These are phyloP conservation scores for Sebastes vulpes DNA, from an alignment of 2,797 vertebrate genomes.

Conservation along the genomic window DNA sequence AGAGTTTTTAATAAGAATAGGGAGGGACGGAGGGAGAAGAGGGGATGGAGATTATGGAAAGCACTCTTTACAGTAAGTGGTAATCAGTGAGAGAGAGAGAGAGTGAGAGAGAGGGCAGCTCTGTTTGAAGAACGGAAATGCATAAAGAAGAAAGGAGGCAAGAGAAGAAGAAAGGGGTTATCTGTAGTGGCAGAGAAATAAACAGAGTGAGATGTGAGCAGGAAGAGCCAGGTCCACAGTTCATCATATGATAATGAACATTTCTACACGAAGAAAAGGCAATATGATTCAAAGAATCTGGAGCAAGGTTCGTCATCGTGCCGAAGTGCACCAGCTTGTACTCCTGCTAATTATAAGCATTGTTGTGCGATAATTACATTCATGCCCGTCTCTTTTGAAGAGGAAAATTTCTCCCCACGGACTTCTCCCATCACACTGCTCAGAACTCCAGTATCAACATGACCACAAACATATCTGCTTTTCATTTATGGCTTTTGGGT, in stretches of 20 bases:
- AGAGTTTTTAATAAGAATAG: slow-evolving; percentile 62
- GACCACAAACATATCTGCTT: slow-evolving; percentile 29
- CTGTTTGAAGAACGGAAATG: slow-evolving; percentile 4
- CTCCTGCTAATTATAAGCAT: slow-evolving; percentile 59
- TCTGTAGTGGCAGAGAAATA: slow-evolving; percentile 6
- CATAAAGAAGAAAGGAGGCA: slow-evolving; percentile 3
- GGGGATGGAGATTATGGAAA: slow-evolving; percentile 17
- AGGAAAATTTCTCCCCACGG: slow-evolving; percentile 51
- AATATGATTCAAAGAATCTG: slow-evolving; percentile 48
- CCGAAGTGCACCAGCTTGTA: slow-evolving; percentile 40
- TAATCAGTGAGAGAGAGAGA: slow-evolving; percentile 28
- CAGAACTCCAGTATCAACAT: slow-evolving; percentile 19
- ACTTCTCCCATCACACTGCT: slow-evolving; percentile 25
- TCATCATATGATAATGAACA: slow-evolving; percentile 45
- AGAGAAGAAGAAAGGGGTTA: not conserved
- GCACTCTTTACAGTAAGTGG: slow-evolving; percentile 28
- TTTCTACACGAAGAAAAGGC: slow-evolving; percentile 27
- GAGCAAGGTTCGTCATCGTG: slow-evolving; percentile 34
- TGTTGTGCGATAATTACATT: slow-evolving; percentile 67
- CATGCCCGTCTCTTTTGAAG: slow-evolving; percentile 53
- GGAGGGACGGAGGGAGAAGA: slow-evolving; percentile 26
- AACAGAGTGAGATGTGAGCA: slow-evolving; percentile 16
- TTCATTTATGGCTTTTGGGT: slow-evolving; percentile 9
- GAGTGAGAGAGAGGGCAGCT: not conserved
- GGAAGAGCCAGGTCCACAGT: slow-evolving; percentile 27